Evolutionary conservation across 2,113 vertebrate species (phyloP), one percentile per base, ranked within the genome.

Genomic region (Hemichromis elongatus): DNA sequence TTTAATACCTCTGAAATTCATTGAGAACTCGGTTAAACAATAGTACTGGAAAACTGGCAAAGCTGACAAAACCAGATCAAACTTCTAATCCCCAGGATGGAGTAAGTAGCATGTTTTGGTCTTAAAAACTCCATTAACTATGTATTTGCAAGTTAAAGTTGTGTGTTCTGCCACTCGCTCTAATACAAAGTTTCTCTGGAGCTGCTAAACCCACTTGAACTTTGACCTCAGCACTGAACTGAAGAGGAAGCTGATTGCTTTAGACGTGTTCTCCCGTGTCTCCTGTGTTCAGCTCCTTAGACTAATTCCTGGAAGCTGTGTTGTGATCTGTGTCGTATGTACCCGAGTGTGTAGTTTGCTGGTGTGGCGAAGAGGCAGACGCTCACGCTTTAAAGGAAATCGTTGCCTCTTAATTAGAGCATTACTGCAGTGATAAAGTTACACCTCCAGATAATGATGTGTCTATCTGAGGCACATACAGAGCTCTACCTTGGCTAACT

Each of bases 331-430:
- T 75, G 84, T 63, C 13, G 37, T 82, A 30, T 77, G 40, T 85
- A 75, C 42, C 57, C 66, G 45, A 35, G 26, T 35, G 40, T 53
- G 79, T 18, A 53, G 42, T 75, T 30, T 78, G 79, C 53, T 8
- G 12, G 56, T 63, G 42, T 52, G 79, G 83, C 45, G 87, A 16
- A 11, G 86, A 54, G 33, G 90, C 85, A 79, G 80, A 70, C 3
- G 77, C 77, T 78, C 57, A 2, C 63, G 33, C 78, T 88, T 86
- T 85, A 92, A 91, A 88, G 88, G 87, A 92, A 93, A 93, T 92
- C 86, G 26, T 90, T 93, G 56, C 52, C 68, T 86, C 84, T 91
- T 92, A 91, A 93, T 93, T 91, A 88, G 88, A 90, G 88, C 79
- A 88, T 90, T 83, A 86, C 85, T 83, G 79, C 87, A 53, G 81